Base-by-base conservation (phyloP, 2,888 invertebrate species). In the Papilio elwesi region DNA sequence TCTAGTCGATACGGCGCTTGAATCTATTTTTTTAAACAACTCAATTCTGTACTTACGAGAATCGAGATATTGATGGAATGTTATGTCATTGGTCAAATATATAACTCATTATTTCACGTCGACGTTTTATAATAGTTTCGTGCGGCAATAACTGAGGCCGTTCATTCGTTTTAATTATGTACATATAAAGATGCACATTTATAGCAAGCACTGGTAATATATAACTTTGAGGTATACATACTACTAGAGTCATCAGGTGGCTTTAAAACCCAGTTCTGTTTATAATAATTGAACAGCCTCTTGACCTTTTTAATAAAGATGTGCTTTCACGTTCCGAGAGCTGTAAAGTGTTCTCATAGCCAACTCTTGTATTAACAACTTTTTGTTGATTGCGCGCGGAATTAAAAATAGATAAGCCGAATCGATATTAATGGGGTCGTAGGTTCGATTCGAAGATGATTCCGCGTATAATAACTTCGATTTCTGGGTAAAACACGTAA, bases 291-390 rank as follows among this genome's bases (percentile, higher is more conserved):
- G 52, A 66, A 71, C 38, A 65, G 66, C 16, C 71, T 67, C 67
- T 67, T 71, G 71, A 71, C 71, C 66, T 67, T 59, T 69, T 51
- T 62, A 62, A 71, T 71, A 51, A 64, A 16, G 49, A n/a, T 47
- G 59, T 57, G 12, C 63, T 64, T 49, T 49, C 49, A 47, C 65
- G 26, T 65, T 57, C 51, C 55, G 36, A 71, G 65, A 51, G 70
- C 51, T 51, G 9, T 49, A 15, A n/a, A 38, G 67, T 53, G 67
- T 53, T 66, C 57, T 66, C 51, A 59, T 71, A 71, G 69, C n/a
- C 13, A 62, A 63, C 63, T 68, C 48, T 36, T 16, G 7, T 68
- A 26, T 52, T 26, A 65, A 43, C 9, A n/a, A 52, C 15, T 15
- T 10, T 59, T 38, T 59, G 38, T 38, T 59, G 59, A 59, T 59